Conservation (phyloP, 2,888 invertebrate genomes). For the Troides oblongomaculatus region DNA sequence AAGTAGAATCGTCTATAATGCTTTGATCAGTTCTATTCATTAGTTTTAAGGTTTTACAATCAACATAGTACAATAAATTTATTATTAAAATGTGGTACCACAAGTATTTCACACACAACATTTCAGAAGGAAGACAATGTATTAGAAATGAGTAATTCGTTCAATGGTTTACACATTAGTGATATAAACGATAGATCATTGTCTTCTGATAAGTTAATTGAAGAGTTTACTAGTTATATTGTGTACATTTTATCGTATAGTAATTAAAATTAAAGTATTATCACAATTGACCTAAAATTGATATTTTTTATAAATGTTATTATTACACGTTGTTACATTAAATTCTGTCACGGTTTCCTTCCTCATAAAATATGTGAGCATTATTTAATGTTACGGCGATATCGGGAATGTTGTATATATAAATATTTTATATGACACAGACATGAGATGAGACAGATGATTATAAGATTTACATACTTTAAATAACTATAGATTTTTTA, state of each 20-base stretch:
- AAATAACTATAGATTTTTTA: too few relatives aligned
- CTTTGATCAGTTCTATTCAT: constrained; percentile 40
- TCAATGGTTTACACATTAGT: constrained; percentile 14
- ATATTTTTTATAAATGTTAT: too few relatives aligned
- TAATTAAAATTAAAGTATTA: constrained; percentile 11
- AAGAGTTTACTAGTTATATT: constrained; percentile 1
- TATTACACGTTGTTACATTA: too few relatives aligned
- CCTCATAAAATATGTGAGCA: too few relatives aligned
- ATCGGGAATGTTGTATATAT: too few relatives aligned
- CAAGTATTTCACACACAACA: constrained; percentile 2
- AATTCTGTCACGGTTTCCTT: too few relatives aligned
- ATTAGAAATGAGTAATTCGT: constrained; percentile 1
- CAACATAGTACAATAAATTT: not conserved
- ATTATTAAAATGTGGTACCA: constrained; percentile 1
- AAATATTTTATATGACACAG: too few relatives aligned
- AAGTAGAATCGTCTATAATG: constrained; percentile 60
- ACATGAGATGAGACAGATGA: too few relatives aligned
- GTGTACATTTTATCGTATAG: constrained; percentile 6
- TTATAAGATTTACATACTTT: too few relatives aligned
- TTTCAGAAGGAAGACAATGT: not conserved
- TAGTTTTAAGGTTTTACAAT: not conserved
- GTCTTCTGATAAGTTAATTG: constrained; percentile 9
- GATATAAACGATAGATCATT: constrained; percentile 8
- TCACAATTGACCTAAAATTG: constrained; percentile 5
- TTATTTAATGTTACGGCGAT: too few relatives aligned